A percentile compares a stretch with the other conserved stretches of the same genome.
Conservation (phyloP, 2,797 vertebrate genomes). For the Apogon talboti region DNA sequence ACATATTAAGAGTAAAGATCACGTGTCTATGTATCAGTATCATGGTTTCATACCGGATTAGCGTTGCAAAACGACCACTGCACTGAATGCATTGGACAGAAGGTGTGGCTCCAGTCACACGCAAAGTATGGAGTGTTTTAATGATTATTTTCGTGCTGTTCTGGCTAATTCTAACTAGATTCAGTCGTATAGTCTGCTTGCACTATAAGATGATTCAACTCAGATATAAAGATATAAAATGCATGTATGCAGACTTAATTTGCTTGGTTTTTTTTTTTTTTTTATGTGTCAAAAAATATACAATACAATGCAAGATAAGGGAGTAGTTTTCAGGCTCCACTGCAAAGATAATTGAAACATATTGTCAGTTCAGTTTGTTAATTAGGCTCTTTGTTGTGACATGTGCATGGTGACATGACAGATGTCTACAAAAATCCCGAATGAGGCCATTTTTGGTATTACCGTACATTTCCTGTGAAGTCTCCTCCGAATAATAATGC, state of each 20-base stretch:
- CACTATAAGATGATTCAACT: background rate
- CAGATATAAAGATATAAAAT: background rate
- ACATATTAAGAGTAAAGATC: background rate
- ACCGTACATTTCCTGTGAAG: background rate
- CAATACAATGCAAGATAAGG: background rate
- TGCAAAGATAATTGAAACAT: background rate
- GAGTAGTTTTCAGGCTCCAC: too few relatives aligned
- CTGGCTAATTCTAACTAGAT: background rate
- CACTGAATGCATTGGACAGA: background rate
- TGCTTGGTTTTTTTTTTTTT: too few relatives aligned
- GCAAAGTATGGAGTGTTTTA: background rate
- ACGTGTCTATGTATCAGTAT: background rate
- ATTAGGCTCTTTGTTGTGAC: slow-evolving; percentile 12
- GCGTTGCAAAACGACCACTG: too few relatives aligned
- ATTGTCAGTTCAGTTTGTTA: background rate
- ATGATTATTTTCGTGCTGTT: too few relatives aligned
- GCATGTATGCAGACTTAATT: background rate
- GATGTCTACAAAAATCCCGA: background rate
- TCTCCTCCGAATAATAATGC: background rate
- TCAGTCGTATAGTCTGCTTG: background rate
- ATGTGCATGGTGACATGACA: slow-evolving; percentile 1
- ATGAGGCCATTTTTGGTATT: background rate
- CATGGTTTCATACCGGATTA: background rate
- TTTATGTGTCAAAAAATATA: background rate
- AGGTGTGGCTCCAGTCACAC: background rate